These are phyloP conservation scores for Drosophila ohnishii DNA, from an alignment of 1,140 invertebrate genomes.

Conservation along the genomic window DNA sequence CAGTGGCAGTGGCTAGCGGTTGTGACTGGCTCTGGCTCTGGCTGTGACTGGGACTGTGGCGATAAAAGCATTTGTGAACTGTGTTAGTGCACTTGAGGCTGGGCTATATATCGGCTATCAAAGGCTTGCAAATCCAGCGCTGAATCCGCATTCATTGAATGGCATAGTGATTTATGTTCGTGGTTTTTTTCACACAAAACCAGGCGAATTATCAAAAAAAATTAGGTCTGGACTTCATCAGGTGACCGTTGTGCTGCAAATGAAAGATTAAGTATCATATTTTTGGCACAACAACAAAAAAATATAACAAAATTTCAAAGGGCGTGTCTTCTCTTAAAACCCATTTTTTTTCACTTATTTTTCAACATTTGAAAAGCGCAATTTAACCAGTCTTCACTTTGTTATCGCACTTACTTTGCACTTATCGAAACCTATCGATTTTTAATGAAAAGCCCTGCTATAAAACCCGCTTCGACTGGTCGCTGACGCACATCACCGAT, in stretches of 20 bases:
- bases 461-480: conserved; percentile 2
- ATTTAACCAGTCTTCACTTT: background rate
- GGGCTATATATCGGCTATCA: conserved; percentile 10
- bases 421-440: conserved; percentile 11
- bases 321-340: background rate
- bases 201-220: conserved; percentile 7
- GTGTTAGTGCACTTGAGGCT: conserved; percentile 9
- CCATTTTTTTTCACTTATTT: background rate
- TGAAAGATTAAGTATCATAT: background rate
- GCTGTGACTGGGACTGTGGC: conserved; percentile 15
- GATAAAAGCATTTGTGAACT: conserved; percentile 21
- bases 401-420: background rate
- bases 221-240: conserved; percentile 6
- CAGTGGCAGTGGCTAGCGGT: conserved; percentile 18
- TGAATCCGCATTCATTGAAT: conserved; percentile 19
- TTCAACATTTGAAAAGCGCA: background rate
- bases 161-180: conserved; percentile 11
- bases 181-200: conserved; percentile 1
- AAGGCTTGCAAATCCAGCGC: conserved; percentile 12
- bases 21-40: conserved; percentile 19
- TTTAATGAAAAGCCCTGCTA: background rate
- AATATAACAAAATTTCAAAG: background rate
- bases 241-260: conserved; percentile 16
- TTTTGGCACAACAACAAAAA: background rate
- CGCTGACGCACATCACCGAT: conserved; percentile 21